Base-by-base conservation (phyloP, 2,888 invertebrate species). In the Fragum sueziense region DNA sequence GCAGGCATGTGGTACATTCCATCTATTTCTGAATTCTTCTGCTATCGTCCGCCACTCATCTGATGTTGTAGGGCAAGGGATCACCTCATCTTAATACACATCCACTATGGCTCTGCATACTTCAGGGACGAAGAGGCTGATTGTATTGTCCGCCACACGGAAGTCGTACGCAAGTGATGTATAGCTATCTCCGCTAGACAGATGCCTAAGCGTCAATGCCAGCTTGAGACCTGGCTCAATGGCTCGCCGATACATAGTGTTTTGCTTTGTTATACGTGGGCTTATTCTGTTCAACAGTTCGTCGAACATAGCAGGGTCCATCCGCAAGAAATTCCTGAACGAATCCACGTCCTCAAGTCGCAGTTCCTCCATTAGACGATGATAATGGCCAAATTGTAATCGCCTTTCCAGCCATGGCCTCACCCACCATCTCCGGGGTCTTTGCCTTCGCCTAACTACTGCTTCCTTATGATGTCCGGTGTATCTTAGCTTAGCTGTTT, bases 1-100 rank as follows among this genome's bases (percentile, higher is more conserved):
- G 70, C 77, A 76, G 22, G 74, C 78, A 79, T 84, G 78, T 29
- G 79, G 79, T 34, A 85, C 68, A 70, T 86, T 82, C 86, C 82
- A 86, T 62, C 69, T 75, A 1, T 27, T 47, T 20, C 59, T 22
- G 52, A 82, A 84, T 29, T 74, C 59, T 17, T 79, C 74, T 20
- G 86, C 80, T 52, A 84, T 41, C 29, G 52, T 31, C 17, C 47
- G 27, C 87, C 86, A 87, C 31, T 74, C 83, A 17, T 62, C 80
- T 37, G 67, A 78, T 22, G 76, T 77, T 27, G 37, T 73, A 34
- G 79, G 80, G 51, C 31, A 69, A 0, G 22, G 14, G 27, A 76
- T 75, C 34, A 82, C 76, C 59, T 82, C 82, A 31, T 82, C 65
- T 27, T 41, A 73, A 52, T 54, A 70, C 25, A 7, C 29, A 11